Conservation (phyloP, 2,113 vertebrate species). For the Cyprinodon brontotheroides region DNA sequence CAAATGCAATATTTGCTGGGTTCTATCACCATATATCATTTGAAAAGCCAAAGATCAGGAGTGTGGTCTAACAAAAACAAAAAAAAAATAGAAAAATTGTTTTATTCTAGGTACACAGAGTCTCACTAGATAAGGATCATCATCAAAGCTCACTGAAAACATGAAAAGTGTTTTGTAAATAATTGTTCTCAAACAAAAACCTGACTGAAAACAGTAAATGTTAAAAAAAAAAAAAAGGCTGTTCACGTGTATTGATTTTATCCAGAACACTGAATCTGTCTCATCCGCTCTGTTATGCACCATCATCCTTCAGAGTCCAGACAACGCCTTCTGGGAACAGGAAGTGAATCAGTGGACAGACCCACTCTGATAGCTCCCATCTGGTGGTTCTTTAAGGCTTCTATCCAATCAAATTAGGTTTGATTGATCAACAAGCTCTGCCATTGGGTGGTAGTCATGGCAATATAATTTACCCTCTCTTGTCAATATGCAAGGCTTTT, state of each 20-base stretch:
- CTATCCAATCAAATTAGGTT: conserved; percentile 71
- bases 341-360: conserved; percentile 74
- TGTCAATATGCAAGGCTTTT: conserved; percentile 44
- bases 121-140: neutral
- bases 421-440: conserved; percentile 73
- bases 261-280: conserved; percentile 32
- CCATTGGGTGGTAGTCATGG: conserved; percentile 67
- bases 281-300: conserved; percentile 48
- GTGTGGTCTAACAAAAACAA: neutral
- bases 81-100: neutral
- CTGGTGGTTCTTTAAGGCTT: conserved; percentile 74
- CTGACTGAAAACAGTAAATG: conserved; percentile 32
- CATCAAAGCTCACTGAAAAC: conserved; percentile 4
- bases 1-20: too few species aligned
- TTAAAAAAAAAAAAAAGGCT: neutral
- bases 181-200: neutral
- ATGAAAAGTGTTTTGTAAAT: neutral
- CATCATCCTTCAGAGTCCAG: conserved; percentile 58
- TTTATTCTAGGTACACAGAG: conserved; percentile 4
- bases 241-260: conserved; percentile 41
- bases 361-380: conserved; percentile 72
- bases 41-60: neutral
- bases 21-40: too few species aligned
- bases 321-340: conserved; percentile 73
- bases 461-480: conserved; percentile 60